Conservation (phyloP, 1,140 invertebrate species). For the Drosophila equinoxialis region DNA sequence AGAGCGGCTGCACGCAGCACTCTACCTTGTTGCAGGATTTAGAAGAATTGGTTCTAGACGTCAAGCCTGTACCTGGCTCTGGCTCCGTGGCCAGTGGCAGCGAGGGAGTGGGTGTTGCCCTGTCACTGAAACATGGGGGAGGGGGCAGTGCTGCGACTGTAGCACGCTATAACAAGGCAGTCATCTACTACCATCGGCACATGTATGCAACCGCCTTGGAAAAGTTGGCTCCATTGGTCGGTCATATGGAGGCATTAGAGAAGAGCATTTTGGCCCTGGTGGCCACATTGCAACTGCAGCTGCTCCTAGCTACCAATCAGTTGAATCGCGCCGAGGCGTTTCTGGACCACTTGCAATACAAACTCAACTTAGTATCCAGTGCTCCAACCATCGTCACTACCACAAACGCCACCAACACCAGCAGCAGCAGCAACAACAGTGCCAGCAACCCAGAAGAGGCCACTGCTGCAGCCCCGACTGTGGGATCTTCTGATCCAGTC, state of each 20-base stretch:
- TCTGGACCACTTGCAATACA: constrained; percentile 70
- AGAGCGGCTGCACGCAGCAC: constrained; percentile 88
- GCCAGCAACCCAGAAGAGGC: constrained; percentile 12
- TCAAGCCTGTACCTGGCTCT: constrained; percentile 10
- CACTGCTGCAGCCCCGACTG: constrained; percentile 9
- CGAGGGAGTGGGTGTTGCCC: constrained; percentile 16
- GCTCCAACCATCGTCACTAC: constrained; percentile 81
- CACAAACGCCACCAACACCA: constrained; percentile 71
- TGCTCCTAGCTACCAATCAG: constrained; percentile 76
- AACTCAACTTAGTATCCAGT: constrained; percentile 58
- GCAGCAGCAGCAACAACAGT: constrained; percentile 4
- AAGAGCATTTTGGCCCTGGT: constrained; percentile 83
- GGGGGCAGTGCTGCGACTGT: constrained; percentile 78
- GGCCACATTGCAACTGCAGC: constrained; percentile 83
- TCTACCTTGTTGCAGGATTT: constrained; percentile 87
- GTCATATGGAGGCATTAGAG: constrained; percentile 90
- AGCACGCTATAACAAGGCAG: constrained; percentile 91
- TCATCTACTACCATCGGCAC: constrained; percentile 90
- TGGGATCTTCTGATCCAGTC: background rate
- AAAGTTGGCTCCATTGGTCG: constrained; percentile 89
- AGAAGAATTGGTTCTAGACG: constrained; percentile 64
- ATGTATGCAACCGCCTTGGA: constrained; percentile 90
- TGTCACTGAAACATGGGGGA: constrained; percentile 53
- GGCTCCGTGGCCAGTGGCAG: constrained; percentile 3
- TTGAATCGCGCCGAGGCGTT: constrained; percentile 72